Base-by-base conservation (phyloP, 2,888 invertebrate species). In the Temnothorax ravouxi region DNA sequence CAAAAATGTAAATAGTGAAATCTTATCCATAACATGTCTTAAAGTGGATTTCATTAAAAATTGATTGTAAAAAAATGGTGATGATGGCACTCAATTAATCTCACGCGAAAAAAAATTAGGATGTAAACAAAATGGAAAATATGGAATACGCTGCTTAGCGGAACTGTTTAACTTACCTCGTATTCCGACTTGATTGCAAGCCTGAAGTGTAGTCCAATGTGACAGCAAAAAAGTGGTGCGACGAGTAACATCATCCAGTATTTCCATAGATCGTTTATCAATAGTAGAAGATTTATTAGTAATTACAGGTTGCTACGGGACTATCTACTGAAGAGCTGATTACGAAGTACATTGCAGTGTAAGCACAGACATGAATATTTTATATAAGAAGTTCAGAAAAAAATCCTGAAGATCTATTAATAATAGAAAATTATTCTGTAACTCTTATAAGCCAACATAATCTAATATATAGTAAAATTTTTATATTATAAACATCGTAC, bases 151-250 rank as follows among this genome's bases (percentile, higher is more conserved):
- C 44, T 34, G 3, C 13, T 38, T 76, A 59, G 2, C 2, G 18
- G 2, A 15, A 56, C 1, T 56, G 6, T 61, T 41, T 13, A 8
- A 76, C 76, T 76, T 76, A 76, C 76, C 76, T 76, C 8, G 25
- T 67, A 9, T 54, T 54, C 13, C 25, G 15, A 47, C 4, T 44
- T 11, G 15, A 18, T 66, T 25, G 21, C 21, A 50, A 61, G 25
- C 13, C 13, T 44, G 34, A 13, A 67, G 3, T 3, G 34, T 21
- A 72, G n/a, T 44, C 4, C 74, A 18, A 72, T 34, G 44, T 15
- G 62, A 34, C 21, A 50, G 15, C 47, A 21, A 15, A 21, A 21
- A 21, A 47, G 21, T 44, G 47, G 47, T 21, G 29, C n/a, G 11
- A 47, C 3, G 50, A 76, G 4, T 25, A 67, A 29, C 38, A 75